phyloP scores from a whole-genome alignment of 2,888 invertebrate species.

The Pammene fasciana region DNA sequence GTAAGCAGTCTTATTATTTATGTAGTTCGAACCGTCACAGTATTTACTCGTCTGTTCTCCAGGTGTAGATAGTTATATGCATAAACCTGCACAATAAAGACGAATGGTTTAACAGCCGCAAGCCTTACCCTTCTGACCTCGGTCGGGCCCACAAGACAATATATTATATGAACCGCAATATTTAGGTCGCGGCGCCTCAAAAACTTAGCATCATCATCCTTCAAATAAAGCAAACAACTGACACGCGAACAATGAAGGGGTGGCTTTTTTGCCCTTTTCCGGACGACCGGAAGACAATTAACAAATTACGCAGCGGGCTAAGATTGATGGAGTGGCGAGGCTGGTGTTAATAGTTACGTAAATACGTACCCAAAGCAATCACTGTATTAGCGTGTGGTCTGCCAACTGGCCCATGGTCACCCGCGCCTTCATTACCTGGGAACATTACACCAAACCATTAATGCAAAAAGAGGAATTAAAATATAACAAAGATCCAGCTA shows the following conservation, averaged over 20 bases:
- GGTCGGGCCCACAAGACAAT: slow-evolving; percentile 42
- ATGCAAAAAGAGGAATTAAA: background rate
- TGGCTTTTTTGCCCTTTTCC: slow-evolving; percentile 49
- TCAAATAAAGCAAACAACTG: slow-evolving; percentile 61
- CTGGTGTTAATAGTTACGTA: slow-evolving; percentile 2
- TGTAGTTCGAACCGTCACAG: background rate
- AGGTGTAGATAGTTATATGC: background rate
- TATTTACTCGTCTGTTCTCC: background rate
- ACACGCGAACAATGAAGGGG: slow-evolving; percentile 62
- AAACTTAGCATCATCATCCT: slow-evolving; percentile 60
- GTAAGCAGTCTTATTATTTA: background rate
- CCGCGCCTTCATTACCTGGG: slow-evolving; percentile 61
- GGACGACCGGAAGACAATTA: slow-evolving; percentile 43
- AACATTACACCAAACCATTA: slow-evolving; percentile 46
- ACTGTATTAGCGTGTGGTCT: slow-evolving; percentile 47
- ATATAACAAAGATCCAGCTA: too few relatives aligned
- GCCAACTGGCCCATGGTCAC: slow-evolving; percentile 50
- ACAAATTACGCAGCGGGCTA: slow-evolving; percentile 22
- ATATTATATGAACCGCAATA: slow-evolving; percentile 48
- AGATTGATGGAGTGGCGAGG: slow-evolving; percentile 12
- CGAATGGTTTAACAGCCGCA: slow-evolving; percentile 37
- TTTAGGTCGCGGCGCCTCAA: slow-evolving; percentile 58
- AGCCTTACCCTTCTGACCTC: slow-evolving; percentile 41
- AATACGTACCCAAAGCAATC: slow-evolving; percentile 61
- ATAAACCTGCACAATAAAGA: slow-evolving; percentile 49